phyloP scores from a whole-genome alignment of 2,113 vertebrate genomes.

The Larimichthys polyactis region DNA sequence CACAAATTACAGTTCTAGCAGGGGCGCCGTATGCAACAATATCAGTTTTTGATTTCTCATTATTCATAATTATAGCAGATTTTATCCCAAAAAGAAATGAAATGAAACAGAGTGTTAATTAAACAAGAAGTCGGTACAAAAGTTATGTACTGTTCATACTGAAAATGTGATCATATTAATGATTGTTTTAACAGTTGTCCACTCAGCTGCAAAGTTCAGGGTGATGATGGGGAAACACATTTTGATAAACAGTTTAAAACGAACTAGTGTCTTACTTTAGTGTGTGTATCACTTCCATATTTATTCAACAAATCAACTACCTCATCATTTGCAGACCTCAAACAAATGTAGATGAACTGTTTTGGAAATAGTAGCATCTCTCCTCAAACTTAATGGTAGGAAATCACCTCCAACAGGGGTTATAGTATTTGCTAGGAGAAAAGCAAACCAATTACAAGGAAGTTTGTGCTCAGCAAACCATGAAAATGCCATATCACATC shows the following conservation, averaged over 20 bases:
- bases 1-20: constrained; percentile 7
- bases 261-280: constrained; percentile 3
- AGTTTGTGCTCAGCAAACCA: constrained; percentile 70
- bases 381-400: constrained; percentile 39
- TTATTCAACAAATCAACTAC: background rate
- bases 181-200: background rate
- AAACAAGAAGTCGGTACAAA: background rate
- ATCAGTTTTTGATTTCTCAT: constrained; percentile 4
- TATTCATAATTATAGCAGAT: background rate
- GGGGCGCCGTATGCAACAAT: background rate
- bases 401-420: constrained; percentile 64
- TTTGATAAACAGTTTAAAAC: background rate
- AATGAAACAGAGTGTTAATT: constrained; percentile 14
- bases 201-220: background rate
- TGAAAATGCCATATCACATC: constrained; percentile 72
- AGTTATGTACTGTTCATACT: constrained; percentile 6
- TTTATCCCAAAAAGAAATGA: constrained; percentile 2
- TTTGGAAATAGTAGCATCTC: constrained; percentile 33
- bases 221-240: background rate
- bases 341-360: constrained; percentile 21
- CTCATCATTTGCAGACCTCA: background rate
- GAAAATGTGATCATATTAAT: constrained; percentile 2
- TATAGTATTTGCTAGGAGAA: constrained; percentile 58
- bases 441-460: constrained; percentile 73
- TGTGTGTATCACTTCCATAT: constrained; percentile 5